Base-by-base conservation (phyloP, 2,888 invertebrate genomes). In the Barypeithes pellucidus region DNA sequence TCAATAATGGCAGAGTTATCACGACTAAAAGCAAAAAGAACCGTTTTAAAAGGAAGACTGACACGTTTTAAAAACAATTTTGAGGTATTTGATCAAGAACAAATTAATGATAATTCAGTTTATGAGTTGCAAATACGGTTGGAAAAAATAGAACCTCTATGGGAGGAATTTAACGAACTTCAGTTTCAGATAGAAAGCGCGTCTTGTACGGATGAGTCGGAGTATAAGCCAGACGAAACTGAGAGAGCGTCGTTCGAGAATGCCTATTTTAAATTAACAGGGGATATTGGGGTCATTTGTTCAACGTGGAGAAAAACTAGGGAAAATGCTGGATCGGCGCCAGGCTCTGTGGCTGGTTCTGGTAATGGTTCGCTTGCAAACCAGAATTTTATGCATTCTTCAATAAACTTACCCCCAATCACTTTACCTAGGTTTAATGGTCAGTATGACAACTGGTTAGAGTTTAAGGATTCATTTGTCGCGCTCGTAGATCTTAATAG, bases 381-480 rank as follows among this genome's bases (percentile, higher is more conserved):
- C n/a, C 16, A 11, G 2, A 63, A 50, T 47, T 29, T n/a, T 12
- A 16, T 39, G 14, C 43, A 43, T 2, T 47, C 47, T 7, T 47
- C 47, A 45, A 7, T 47, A 11, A 33, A 63, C 20, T 36, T 52
- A 14, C 65, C 65, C 7, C 65, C 65, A 11, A 52, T 66, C 22
- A 66, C 36, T 20, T 12, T 66, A 12, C 50, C 65, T 8, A 39
- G 1, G 3, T 66, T 66, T 54, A 36, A 66, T 66, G 65, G 52
- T n/a, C 20, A 66, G 16, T 66, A 66, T 66, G 18, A 18, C 14
- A 52, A 9, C 16, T 66, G 65, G 65, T 18, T 60, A n/a, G 60
- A 60, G 20, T 63, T 63, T 63, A 52, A 66, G 39, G 65, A 66
- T 18, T 29, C 65, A 20, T 66, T 66, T 66, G 16, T 47, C 2